Base-by-base conservation (phyloP, 2,797 vertebrate species). In the Hybognathus amarus region DNA sequence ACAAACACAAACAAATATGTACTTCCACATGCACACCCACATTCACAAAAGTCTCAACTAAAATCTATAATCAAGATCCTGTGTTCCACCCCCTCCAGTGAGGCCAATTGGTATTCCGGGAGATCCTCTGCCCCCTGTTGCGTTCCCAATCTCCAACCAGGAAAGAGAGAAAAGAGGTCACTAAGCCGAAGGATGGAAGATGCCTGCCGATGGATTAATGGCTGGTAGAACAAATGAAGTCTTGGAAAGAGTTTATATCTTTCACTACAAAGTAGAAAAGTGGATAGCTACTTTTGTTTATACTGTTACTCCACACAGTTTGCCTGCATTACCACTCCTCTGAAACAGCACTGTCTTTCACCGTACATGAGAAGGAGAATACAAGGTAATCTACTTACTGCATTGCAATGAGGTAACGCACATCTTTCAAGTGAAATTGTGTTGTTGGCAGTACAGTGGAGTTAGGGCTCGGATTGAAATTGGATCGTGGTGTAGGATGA, bases 31-130 rank as follows among this genome's bases (percentile, higher is more conserved):
- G 52, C 67, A 78, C 71, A 79, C 56, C 77, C 79, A 75, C 54
- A 52, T 64, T 33, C 70, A 90, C 89, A 87, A 84, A 89, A 87
- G 88, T 92, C 94, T 93, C 92, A 91, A 93, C 91, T 82, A 83
- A 95, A 94, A 95, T 95, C 93, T 95, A 95, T 94, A 94, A 95
- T 95, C 92, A 91, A 94, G 93, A 94, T 94, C 92, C 92, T 90
- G 91, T 87, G 90, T 91, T 92, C 89, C 83, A 83, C 92, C 86
- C 89, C 92, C 93, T 93, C 92, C 24, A 89, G 92, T 93, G 94
- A 91, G 92, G 91, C 92, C 95, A 94, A 94, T 95, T 95, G 94
- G 94, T 95, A 95, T 95, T 95, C 95, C 85, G 89, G 89, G 90
- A 93, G 90, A 93, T 94, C 92, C 87, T 88, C 87, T 45, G 92